A percentile compares a stretch with the other conserved stretches of the same genome.
Evolutionary conservation across 2,797 vertebrate species (phyloP).

Genomic region (Fistularia commersonii): DNA sequence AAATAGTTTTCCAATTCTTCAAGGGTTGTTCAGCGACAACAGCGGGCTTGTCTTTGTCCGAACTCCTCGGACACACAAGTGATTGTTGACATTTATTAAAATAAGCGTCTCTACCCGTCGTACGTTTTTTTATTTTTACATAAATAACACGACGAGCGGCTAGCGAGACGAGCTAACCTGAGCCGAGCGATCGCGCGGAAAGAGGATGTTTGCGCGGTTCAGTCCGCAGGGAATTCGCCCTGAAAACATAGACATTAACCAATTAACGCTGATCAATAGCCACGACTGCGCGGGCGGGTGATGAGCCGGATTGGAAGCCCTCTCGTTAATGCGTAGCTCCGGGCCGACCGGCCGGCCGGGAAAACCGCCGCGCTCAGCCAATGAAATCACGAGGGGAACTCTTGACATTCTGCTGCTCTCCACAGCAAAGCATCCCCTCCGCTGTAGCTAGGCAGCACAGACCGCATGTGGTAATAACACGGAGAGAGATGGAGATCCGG

Average conservation of each 20-base stretch:
- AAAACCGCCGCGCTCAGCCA: slow-evolving; percentile 41
- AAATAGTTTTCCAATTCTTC: too few species aligned
- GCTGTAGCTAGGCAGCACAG: slow-evolving; percentile 70
- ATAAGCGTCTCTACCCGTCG: too few species aligned
- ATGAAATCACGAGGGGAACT: slow-evolving; percentile 49
- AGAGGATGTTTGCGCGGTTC: slow-evolving; percentile 32
- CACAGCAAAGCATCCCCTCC: slow-evolving; percentile 41
- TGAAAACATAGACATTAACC: slow-evolving; percentile 71
- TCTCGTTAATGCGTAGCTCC: slow-evolving; percentile 38
- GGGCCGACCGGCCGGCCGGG: slow-evolving; percentile 43
- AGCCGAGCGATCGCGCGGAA: slow-evolving; percentile 19
- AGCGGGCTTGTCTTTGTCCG: too few species aligned
- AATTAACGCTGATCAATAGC: slow-evolving; percentile 73
- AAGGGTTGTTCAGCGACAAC: too few species aligned
- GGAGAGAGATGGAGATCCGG: slow-evolving; percentile 6
- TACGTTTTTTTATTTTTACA: neutral
- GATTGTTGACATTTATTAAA: too few species aligned
- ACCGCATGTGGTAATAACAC: slow-evolving; percentile 29
- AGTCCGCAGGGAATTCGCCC: slow-evolving; percentile 44
- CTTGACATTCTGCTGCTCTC: slow-evolving; percentile 51
- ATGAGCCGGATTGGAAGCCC: slow-evolving; percentile 30
- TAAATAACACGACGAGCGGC: slow-evolving; percentile 2
- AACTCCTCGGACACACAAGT: too few species aligned
- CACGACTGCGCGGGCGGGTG: slow-evolving; percentile 32
- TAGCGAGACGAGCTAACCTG: neutral